phyloP scores from a whole-genome alignment of 2,797 vertebrate species.

The Spatula clypeata region DNA sequence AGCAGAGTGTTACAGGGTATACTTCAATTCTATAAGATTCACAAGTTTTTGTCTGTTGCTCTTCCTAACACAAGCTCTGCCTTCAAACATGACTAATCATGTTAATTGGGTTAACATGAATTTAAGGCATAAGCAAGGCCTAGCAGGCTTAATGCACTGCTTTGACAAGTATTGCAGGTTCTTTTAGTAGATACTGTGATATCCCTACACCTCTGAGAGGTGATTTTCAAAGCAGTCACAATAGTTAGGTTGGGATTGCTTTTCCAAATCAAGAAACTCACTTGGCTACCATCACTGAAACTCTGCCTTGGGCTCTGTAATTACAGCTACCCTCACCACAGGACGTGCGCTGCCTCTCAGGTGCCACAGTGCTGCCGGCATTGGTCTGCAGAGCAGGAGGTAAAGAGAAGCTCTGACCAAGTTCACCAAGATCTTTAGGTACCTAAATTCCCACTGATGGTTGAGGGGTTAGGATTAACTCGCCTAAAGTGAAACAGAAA shows the following conservation, averaged over 20 bases:
- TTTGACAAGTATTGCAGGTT: neutral
- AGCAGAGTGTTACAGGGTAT: neutral
- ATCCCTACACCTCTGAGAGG: neutral
- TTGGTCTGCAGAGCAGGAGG: neutral
- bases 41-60: neutral
- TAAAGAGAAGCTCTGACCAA: neutral
- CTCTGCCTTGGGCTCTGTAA: neutral
- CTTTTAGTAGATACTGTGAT: neutral
- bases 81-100: neutral
- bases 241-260: neutral
- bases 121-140: neutral
- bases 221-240: neutral
- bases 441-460: neutral
- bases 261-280: neutral
- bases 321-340: neutral
- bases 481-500: neutral
- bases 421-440: neutral
- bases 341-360: rapidly evolving
- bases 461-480: neutral
- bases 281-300: neutral
- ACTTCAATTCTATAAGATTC: neutral
- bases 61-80: neutral
- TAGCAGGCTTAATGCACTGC: neutral
- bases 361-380: rapidly evolving
- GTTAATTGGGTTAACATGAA: neutral